A percentile compares a stretch with the other conserved stretches of the same genome.
phyloP scores from a whole-genome alignment of 1,140 invertebrate genomes.

The Aphelenchoides avenae region DNA sequence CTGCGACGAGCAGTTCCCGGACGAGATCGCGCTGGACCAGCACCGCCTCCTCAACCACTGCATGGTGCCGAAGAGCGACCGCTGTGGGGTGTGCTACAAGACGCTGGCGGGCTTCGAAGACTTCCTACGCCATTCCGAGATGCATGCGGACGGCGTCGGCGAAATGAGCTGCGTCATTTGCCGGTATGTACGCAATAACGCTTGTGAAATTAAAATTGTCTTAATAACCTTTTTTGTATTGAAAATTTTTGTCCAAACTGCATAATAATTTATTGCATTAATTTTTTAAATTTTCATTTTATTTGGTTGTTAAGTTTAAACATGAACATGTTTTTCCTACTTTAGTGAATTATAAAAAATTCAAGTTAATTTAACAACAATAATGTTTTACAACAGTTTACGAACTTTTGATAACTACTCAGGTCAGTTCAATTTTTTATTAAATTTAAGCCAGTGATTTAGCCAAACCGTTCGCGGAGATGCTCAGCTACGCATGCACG shows the following conservation, averaged over 20 bases:
- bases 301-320: too few relatives aligned
- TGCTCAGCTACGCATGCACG: conserved; percentile 35
- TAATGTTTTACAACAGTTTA: too few relatives aligned
- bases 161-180: conserved; percentile 34
- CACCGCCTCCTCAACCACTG: conserved; percentile 41
- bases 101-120: conserved; percentile 5
- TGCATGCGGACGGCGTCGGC: conserved; percentile 21
- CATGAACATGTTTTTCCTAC: too few relatives aligned
- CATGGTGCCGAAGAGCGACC: conserved; percentile 37
- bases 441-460: conserved; percentile 6
- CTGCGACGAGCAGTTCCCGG: conserved; percentile 31
- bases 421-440: neutral
- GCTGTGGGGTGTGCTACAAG: conserved; percentile 37
- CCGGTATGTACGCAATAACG: conserved; percentile 20
- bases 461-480: conserved; percentile 35
- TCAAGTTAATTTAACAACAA: too few relatives aligned
- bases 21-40: conserved; percentile 36
- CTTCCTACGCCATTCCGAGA: conserved; percentile 30
- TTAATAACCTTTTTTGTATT: too few relatives aligned
- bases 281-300: too few relatives aligned
- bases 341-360: too few relatives aligned
- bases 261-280: too few relatives aligned
- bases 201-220: too few relatives aligned
- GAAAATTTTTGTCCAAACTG: too few relatives aligned
- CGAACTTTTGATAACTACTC: too few relatives aligned